A percentile compares a stretch with the other conserved stretches of the same genome.
phyloP scores from a whole-genome alignment of 2,888 invertebrate genomes.

The Drosophila antonietae region DNA sequence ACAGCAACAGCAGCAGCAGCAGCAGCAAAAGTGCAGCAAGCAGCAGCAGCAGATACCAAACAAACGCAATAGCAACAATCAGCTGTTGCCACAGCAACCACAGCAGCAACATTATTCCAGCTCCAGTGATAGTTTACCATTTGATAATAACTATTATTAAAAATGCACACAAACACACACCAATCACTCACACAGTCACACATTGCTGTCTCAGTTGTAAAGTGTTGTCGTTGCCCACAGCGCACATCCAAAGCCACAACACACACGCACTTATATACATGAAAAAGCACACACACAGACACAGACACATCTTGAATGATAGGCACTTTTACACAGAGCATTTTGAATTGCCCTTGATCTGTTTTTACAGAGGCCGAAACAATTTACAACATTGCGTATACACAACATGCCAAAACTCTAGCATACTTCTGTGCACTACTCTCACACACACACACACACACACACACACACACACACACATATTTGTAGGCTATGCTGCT shows the following conservation, averaged over 20 bases:
- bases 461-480: conserved; percentile 11
- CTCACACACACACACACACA: conserved; percentile 8
- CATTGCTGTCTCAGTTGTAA: conserved; percentile 32
- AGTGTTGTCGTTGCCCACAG: conserved; percentile 22
- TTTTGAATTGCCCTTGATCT: conserved; percentile 20
- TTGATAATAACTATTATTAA: conserved; percentile 82
- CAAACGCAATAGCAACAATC: conserved; percentile 65
- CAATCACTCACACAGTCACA: conserved; percentile 16
- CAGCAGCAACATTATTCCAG: conserved; percentile 75
- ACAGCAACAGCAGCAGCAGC: conserved; percentile 60
- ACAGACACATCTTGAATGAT: neutral
- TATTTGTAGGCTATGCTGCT: conserved; percentile 29
- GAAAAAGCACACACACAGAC: conserved; percentile 2
- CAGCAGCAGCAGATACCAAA: conserved; percentile 41
- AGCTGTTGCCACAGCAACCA: conserved; percentile 55
- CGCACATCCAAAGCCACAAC: conserved; percentile 23
- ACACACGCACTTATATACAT: neutral
- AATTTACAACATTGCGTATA: conserved; percentile 12
- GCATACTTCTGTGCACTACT: conserved; percentile 22
- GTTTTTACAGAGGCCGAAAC: neutral
- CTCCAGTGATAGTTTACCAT: conserved; percentile 84
- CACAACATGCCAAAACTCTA: conserved; percentile 5
- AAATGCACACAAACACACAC: conserved; percentile 31
- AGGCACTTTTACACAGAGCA: neutral
- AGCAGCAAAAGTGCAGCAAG: conserved; percentile 49